Base-by-base conservation (phyloP, 2,113 vertebrate genomes). In the Labrus mixtus region DNA sequence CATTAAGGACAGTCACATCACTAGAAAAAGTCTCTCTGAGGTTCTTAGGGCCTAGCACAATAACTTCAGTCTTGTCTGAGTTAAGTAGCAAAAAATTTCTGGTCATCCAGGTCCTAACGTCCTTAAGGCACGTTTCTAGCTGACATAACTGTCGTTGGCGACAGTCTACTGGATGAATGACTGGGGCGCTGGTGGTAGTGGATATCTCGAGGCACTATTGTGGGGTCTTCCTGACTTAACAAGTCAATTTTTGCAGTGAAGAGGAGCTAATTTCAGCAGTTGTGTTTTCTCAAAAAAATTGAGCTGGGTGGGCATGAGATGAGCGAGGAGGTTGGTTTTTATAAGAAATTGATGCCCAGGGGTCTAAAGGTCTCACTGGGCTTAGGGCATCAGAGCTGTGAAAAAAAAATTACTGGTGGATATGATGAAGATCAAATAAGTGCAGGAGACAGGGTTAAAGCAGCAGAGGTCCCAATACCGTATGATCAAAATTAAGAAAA, bases 271-370 rank as follows among this genome's bases (percentile, higher is more conserved):
- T 82, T 76, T 69, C 56, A 33, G 0, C 54, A 41, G 41, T 51
- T 16, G 62, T 62, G 80, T 78, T 76, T 79, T 84, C 78, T 81
- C 58, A 58, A 64, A 45, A 58, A 10, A 83, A 87, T 80, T 54
- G 56, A 87, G 43, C 54, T 20, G 15, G 60, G 79, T 12, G 41
- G 66, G 67, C 63, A 67, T 37, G 22, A 48, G 81, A 63, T 84
- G 75, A 87, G 43, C 4, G n/a, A 41, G 33, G 62, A 74, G 22
- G 51, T 70, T 8, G 7, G 66, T 59, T 64, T 33, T 81, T 74
- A 89, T 88, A 82, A 81, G 78, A 82, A 83, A 86, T 73, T 53
- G 61, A 88, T 87, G 82, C 73, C 46, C 37, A 55, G 48, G 64
- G 67, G 73, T 59, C 61, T 61, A 25, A 63, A 76, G 70, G 79